Base-by-base conservation (phyloP, 2,888 invertebrate species). In the Folsomia manolachei region DNA sequence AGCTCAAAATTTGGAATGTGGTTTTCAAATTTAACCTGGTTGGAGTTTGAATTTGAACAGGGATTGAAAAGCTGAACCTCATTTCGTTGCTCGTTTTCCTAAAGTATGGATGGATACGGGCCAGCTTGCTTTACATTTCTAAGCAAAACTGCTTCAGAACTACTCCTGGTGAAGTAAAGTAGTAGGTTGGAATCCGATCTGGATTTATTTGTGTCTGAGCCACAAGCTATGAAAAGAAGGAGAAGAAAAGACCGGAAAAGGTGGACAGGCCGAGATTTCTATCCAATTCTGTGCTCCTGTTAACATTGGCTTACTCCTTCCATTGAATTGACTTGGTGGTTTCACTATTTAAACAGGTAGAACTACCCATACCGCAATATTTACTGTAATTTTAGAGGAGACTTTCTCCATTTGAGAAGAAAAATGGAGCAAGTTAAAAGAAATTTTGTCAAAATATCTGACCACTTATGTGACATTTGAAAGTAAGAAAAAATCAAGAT, bases 311-410 rank as follows among this genome's bases (percentile, higher is more conserved):
- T 74, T 74, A 72, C 68, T 24, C 66, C 75, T 74, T 75, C 71
- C 63, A 61, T 71, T 71, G 70, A 77, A 75, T 77, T 71, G 75
- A 77, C 72, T 75, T 62, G 72, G 68, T 73, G 72, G 69, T 72
- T 67, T 72, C 70, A 24, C 56, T 73, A 39, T 39, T 39, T 39
- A 39, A 39, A 14, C 39, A 39, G 39, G 39, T 39, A 39, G 7
- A 14, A 14, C 39, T n/a, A n/a, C n/a, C n/a, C n/a, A 4, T 39
- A 14, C 39, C 14, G 7, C 39, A 39, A 4, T 39, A 39, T 39
- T 39, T 39, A 14, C 39, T 39, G 39, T 39, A 39, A 39, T 39
- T 39, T 39, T 9, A 39, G 39, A 14, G 39, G 39, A 39, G 39
- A 39, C 39, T 39, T 39, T 39, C 39, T 14, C 39, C 39, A 39